Conservation (phyloP, 2,888 invertebrate genomes). For the Norana najaformis region DNA sequence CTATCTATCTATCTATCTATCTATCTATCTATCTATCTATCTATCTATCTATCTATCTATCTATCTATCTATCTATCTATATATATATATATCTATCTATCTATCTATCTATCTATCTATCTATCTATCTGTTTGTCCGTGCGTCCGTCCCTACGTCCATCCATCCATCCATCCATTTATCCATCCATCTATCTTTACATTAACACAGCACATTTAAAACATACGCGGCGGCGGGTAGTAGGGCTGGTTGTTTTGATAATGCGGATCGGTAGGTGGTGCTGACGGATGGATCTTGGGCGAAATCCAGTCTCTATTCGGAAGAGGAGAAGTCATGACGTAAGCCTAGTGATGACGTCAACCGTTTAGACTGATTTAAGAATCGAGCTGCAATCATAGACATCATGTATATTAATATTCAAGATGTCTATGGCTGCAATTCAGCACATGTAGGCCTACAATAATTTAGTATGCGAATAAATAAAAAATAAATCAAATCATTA, state of each 20-base stretch:
- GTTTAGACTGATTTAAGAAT: neutral
- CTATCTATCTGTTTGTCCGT: too few species aligned
- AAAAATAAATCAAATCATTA: too few species aligned
- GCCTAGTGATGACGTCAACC: neutral
- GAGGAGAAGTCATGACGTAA: neutral
- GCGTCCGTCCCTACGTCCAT: constrained; percentile 9
- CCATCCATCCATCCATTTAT: neutral
- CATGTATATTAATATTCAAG: too few species aligned
- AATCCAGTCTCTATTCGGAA: neutral
- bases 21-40: constrained; percentile 30
- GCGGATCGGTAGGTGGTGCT: neutral
- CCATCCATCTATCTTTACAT: too few species aligned
- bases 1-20: constrained; percentile 27
- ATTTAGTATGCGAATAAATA: too few species aligned
- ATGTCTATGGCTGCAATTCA: too few species aligned
- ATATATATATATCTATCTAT: constrained; percentile 26
- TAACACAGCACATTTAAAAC: neutral
- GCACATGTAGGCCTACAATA: too few species aligned
- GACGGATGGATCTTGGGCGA: neutral
- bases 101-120: neutral
- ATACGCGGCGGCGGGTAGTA: neutral
- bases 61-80: neutral
- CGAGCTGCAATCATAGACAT: too few species aligned
- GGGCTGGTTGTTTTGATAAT: neutral
- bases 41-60: constrained; percentile 30